Conservation (phyloP, 2,888 invertebrate species). For the Busseola fusca region DNA sequence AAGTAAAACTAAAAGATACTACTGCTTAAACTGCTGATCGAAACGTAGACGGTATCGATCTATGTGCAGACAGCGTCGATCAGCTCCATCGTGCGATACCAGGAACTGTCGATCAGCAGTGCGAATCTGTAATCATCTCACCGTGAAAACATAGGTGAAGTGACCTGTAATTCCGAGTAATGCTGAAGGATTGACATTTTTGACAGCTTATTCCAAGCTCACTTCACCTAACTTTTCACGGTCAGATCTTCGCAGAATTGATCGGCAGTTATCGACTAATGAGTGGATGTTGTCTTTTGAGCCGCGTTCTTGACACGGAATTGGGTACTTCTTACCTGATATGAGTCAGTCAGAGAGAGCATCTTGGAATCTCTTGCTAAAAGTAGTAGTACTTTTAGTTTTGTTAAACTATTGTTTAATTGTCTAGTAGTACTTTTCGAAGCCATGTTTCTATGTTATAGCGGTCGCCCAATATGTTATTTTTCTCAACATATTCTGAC, state of each 20-base stretch:
- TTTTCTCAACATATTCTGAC: conserved; percentile 19
- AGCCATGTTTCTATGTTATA: conserved; percentile 12
- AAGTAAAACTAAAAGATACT: background rate
- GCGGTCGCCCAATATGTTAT: conserved; percentile 10
- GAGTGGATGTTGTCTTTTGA: conserved; percentile 14
- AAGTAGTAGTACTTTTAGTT: background rate
- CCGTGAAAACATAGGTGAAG: too few species aligned
- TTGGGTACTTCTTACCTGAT: background rate
- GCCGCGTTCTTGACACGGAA: conserved; percentile 3
- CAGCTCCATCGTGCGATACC: conserved; percentile 21
- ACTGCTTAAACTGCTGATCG: background rate
- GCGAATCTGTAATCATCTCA: too few species aligned
- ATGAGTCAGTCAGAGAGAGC: background rate
- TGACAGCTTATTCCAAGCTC: too few species aligned
- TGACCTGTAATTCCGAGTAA: too few species aligned
- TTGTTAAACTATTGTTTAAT: background rate
- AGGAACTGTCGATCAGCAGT: conserved; percentile 18
- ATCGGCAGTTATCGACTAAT: conserved; percentile 6
- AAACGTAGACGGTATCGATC: conserved; percentile 16
- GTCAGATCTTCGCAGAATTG: too few species aligned
- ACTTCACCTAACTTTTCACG: too few species aligned
- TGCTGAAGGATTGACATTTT: too few species aligned
- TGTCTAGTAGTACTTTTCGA: background rate
- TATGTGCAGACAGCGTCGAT: conserved; percentile 9
- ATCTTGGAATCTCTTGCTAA: background rate